Conservation (phyloP, 2,888 invertebrate genomes). For the Agonopterix alstromeriana region DNA sequence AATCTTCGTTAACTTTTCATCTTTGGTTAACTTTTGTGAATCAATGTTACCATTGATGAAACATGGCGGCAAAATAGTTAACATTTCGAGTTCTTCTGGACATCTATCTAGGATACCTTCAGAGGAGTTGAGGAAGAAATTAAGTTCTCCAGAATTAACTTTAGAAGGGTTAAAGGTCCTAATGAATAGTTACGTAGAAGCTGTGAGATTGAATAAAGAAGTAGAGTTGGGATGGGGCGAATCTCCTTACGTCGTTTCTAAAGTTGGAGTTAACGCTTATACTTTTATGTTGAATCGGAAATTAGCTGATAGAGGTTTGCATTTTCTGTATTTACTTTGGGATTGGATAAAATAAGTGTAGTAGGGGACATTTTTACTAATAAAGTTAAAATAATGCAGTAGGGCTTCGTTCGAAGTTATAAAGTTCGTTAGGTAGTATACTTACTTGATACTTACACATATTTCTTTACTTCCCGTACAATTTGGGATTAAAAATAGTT, state of each 20-base stretch:
- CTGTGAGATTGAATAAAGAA: slow-evolving; percentile 45
- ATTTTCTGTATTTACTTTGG: no score
- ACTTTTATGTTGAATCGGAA: slow-evolving; percentile 79
- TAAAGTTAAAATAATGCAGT: no score
- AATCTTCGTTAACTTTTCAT: slow-evolving; percentile 47
- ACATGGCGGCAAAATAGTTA: slow-evolving; percentile 82
- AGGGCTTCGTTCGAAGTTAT: no score
- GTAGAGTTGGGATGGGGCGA: slow-evolving; percentile 73
- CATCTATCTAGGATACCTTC: slow-evolving; percentile 79
- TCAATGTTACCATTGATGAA: slow-evolving; percentile 81
- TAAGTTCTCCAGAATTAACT: slow-evolving; percentile 69
- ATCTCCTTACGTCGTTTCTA: slow-evolving; percentile 82
- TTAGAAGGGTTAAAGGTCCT: slow-evolving; percentile 72
- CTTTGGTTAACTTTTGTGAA: slow-evolving; percentile 66
- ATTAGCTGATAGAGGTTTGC: slow-evolving; percentile 16
- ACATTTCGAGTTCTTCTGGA: slow-evolving; percentile 84
- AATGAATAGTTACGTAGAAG: slow-evolving; percentile 79
- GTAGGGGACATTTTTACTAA: no score
- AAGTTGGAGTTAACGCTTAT: slow-evolving; percentile 84
- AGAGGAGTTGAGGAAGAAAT: slow-evolving; percentile 55
- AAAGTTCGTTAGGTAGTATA: no score
- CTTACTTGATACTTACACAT: no score
- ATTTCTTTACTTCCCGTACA: no score
- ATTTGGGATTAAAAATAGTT: no score
- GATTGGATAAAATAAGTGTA: no score